Evolutionary conservation across 2,888 invertebrate genomes (phyloP).

Genomic region (Caenorhabditis doughertyi): DNA sequence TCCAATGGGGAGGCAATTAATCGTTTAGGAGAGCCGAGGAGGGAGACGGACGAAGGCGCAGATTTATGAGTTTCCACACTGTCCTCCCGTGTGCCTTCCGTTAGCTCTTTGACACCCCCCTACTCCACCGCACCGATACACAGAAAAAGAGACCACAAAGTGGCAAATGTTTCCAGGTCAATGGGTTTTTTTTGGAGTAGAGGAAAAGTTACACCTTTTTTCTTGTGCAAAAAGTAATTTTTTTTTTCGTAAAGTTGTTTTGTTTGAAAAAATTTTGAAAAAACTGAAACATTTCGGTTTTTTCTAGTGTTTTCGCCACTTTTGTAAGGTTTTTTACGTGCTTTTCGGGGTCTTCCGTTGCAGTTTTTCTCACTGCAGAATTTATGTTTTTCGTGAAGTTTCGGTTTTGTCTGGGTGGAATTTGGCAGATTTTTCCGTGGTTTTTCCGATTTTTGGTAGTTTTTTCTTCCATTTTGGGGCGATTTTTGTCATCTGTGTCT

Average conservation of each 20-base stretch:
- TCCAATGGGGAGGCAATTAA: conserved; percentile 50
- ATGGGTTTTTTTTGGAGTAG: conserved; percentile 1
- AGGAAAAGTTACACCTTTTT: conserved; percentile 19
- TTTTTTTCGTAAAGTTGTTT: too few relatives aligned
- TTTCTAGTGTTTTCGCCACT: too few relatives aligned
- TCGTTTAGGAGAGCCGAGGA: conserved; percentile 51
- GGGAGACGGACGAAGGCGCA: conserved; percentile 9
- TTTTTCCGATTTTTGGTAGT: too few relatives aligned
- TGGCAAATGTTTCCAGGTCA: conserved; percentile 52
- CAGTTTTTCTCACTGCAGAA: neutral
- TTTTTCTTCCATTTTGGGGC: too few relatives aligned
- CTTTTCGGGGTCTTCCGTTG: too few relatives aligned
- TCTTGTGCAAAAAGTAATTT: too few relatives aligned
- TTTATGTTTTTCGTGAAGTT: neutral
- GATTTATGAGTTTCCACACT: conserved; percentile 56
- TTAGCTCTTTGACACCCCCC: neutral
- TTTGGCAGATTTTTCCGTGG: too few relatives aligned
- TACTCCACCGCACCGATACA: neutral
- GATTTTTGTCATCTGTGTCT: too few relatives aligned
- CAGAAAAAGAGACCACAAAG: conserved; percentile 16
- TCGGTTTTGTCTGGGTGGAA: neutral
- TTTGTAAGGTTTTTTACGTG: too few relatives aligned
- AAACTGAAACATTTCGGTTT: too few relatives aligned
- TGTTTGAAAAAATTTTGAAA: too few relatives aligned
- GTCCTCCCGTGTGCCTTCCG: neutral